A percentile compares a stretch with the other conserved stretches of the same genome.
These are phyloP conservation scores for Sebastolobus altivelis DNA, from an alignment of 2,797 vertebrate species.

Conservation along the genomic window DNA sequence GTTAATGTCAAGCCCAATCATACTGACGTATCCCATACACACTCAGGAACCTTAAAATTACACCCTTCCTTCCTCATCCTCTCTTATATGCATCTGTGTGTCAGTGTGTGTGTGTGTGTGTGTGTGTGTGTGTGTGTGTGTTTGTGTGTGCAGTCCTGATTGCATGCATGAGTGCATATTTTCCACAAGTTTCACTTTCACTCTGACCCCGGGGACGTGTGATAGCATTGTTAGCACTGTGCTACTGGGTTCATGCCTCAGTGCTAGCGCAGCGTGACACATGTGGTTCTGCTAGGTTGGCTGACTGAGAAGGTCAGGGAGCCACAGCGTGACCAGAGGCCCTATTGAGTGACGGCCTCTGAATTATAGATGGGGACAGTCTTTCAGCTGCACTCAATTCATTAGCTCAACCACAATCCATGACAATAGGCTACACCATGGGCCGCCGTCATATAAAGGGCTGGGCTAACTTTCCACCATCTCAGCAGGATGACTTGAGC, in stretches of 20 bases:
- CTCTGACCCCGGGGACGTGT: conserved; percentile 4
- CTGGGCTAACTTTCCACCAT: conserved; percentile 44
- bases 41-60: not conserved
- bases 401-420: conserved; percentile 58
- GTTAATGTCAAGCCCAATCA: too few species aligned
- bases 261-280: conserved; percentile 18
- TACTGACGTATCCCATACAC: not conserved
- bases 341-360: conserved; percentile 67
- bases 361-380: conserved; percentile 75
- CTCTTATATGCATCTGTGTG: not conserved
- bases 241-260: conserved; percentile 14
- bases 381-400: conserved; percentile 70
- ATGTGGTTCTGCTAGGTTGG: conserved; percentile 17
- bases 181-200: conserved; percentile 60
- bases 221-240: conserved; percentile 39
- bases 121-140: conserved; percentile 7
- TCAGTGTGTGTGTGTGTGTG: not conserved
- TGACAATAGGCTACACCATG: conserved; percentile 44
- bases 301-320: conserved; percentile 67
- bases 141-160: conserved; percentile 14
- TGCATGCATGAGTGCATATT: conserved; percentile 38
- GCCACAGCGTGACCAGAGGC: conserved; percentile 56
- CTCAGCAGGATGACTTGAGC: conserved; percentile 18
- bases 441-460: conserved; percentile 19
- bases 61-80: not conserved